phyloP scores from a whole-genome alignment of 2,113 vertebrate genomes.

The Epinephelus lanceolatus region DNA sequence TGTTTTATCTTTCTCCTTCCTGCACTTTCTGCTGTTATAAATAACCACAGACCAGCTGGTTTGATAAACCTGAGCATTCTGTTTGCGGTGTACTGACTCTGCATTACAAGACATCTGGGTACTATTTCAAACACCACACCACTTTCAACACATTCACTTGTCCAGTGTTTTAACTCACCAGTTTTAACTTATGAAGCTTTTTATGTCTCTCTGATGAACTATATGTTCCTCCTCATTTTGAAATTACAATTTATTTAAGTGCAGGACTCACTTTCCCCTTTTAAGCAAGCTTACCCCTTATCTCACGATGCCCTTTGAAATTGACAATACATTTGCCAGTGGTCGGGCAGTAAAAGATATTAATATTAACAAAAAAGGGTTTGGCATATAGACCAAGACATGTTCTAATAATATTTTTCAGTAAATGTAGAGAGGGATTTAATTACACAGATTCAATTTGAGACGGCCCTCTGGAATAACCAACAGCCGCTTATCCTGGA shows the following conservation, averaged over 20 bases:
- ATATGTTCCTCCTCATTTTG: not conserved
- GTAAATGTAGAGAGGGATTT: constrained; percentile 29
- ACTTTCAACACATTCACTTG: not conserved
- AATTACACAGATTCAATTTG: constrained; percentile 45
- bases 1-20: constrained; percentile 22
- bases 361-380: constrained; percentile 20
- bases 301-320: constrained; percentile 26
- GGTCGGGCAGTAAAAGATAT: constrained; percentile 6
- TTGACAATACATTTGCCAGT: constrained; percentile 1
- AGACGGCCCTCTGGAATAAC: constrained; percentile 42
- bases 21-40: constrained; percentile 19
- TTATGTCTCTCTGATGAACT: constrained; percentile 18
- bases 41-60: constrained; percentile 41
- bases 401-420: constrained; percentile 37
- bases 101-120: constrained; percentile 24
- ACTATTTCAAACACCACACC: not conserved
- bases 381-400: constrained; percentile 17
- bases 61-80: constrained; percentile 30
- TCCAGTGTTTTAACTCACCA: not conserved
- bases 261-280: constrained; percentile 5
- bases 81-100: constrained; percentile 19
- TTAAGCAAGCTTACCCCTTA: constrained; percentile 13
- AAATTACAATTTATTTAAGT: constrained; percentile 12
- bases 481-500: not conserved
- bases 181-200: not conserved